These are phyloP conservation scores for Kryptopterus vitreolus DNA, from an alignment of 2,797 vertebrate genomes.

Conservation along the genomic window DNA sequence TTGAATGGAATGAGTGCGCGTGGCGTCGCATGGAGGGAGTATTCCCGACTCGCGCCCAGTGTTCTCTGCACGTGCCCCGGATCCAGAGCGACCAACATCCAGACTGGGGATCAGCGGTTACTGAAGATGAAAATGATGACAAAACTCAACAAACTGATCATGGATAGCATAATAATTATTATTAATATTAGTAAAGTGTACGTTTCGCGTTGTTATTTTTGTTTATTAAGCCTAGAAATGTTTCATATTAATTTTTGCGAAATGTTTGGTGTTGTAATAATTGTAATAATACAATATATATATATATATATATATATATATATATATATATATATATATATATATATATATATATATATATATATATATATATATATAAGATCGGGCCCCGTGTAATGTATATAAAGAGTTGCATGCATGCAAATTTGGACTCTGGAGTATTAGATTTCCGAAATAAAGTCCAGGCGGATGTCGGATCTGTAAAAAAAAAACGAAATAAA, in stretches of 20 bases:
- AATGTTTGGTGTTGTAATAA: too few relatives aligned
- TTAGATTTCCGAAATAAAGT: neutral
- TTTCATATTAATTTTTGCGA: too few relatives aligned
- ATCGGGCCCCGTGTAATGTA: neutral
- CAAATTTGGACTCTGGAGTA: neutral
- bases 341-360: neutral
- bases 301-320: too few relatives aligned
- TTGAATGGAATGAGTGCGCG: neutral
- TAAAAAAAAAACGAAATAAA: neutral
- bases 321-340: neutral
- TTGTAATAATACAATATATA: too few relatives aligned
- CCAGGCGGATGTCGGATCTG: too few relatives aligned
- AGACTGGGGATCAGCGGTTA: neutral
- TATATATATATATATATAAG: neutral
- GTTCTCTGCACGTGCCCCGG: constrained; percentile 3
- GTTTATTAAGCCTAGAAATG: too few relatives aligned
- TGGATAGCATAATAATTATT: too few relatives aligned
- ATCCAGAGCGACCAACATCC: constrained; percentile 1
- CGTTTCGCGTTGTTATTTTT: too few relatives aligned
- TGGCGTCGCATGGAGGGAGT: neutral
- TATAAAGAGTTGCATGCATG: neutral
- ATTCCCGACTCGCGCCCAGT: neutral
- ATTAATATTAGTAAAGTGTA: neutral
- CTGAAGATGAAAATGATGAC: constrained; percentile 12
- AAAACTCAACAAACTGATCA: constrained; percentile 1